Base-by-base conservation (phyloP, 2,113 vertebrate genomes). In the Silurus meridionalis region DNA sequence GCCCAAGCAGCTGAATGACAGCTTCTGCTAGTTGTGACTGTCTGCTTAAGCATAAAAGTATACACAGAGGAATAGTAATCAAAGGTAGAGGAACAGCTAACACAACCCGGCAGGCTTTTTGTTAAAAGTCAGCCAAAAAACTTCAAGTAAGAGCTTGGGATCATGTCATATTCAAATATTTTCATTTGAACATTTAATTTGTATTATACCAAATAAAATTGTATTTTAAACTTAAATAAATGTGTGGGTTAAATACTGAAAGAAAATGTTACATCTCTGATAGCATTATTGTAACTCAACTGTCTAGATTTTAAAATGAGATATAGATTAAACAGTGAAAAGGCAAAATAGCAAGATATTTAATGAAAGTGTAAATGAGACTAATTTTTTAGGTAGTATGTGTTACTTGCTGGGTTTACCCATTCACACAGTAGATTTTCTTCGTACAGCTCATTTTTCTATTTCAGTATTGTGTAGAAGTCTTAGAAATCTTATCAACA, bases 1-100 rank as follows among this genome's bases (percentile, higher is more conserved):
- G 28, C 52, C 50, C 69, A 78, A 64, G 81, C 53, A n/a, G 81
- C 14, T 83, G 86, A 87, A 48, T 64, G 57, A 75, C 85, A 57
- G 25, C 21, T 37, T 78, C 64, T 78, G 58, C 50, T 19, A 77
- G 11, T n/a, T 52, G 66, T 74, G 21, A 25, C 85, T 82, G 14
- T 64, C 63, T 8, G 46, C 55, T 55, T 74, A 58, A 19, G 50
- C 55, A 23, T 23, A 48, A 55, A 58, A n/a, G 17, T 58, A 72
- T 71, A 48, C 55, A 58, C 57, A 23, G 37, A 82, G 23, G 23
- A 64, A 79, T 11, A 79, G 50, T 57, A 79, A 79, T 55, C 60
- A 85, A 78, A 77, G 25, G 25, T 53, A 67, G n/a, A 78, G 60
- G 25, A 55, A 79, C 23, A 55, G 48, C 14, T 67, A 66, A 37